Percentiles rank a stretch among this genome's conserved stretches.
These are phyloP conservation scores for Labeo catla DNA, from an alignment of 2,113 vertebrate species.

Conservation along the genomic window DNA sequence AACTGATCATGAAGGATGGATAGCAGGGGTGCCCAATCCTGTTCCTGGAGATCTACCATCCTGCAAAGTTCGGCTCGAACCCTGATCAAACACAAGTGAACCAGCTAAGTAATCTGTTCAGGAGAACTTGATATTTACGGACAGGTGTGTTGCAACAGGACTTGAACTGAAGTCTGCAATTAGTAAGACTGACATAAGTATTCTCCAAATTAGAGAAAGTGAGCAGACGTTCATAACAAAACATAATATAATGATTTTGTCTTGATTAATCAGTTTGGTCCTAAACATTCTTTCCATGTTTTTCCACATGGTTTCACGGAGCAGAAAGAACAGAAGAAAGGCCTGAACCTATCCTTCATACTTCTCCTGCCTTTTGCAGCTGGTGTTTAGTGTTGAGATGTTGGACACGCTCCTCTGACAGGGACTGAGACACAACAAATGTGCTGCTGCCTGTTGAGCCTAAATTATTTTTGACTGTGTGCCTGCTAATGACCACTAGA, in stretches of 20 bases:
- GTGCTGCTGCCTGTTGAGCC: not conserved
- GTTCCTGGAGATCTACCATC: too few species aligned
- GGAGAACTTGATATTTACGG: too few species aligned
- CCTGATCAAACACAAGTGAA: too few species aligned
- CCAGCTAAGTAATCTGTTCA: too few species aligned
- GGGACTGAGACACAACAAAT: conserved; percentile 61
- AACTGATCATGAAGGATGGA: too few species aligned
- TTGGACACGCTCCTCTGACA: conserved; percentile 83
- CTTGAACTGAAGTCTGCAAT: too few species aligned
- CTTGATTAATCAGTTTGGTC: not conserved
- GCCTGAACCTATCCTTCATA: conserved; percentile 84
- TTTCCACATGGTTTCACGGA: conserved; percentile 41
- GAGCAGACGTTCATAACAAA: conserved; percentile 43
- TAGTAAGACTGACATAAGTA: too few species aligned
- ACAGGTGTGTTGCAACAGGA: too few species aligned
- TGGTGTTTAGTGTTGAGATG: conserved; percentile 85
- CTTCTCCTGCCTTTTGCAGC: conserved; percentile 83
- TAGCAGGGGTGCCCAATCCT: too few species aligned
- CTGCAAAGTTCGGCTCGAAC: too few species aligned
- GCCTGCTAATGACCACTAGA: not conserved
- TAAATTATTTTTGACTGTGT: not conserved
- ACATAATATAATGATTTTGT: not conserved
- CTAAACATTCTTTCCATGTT: conserved; percentile 25
- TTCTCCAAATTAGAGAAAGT: conserved; percentile 84
- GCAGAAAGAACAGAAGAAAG: conserved; percentile 82